Evolutionary conservation across 2,888 invertebrate genomes (phyloP).

Genomic region (Bedellia somnulentella): DNA sequence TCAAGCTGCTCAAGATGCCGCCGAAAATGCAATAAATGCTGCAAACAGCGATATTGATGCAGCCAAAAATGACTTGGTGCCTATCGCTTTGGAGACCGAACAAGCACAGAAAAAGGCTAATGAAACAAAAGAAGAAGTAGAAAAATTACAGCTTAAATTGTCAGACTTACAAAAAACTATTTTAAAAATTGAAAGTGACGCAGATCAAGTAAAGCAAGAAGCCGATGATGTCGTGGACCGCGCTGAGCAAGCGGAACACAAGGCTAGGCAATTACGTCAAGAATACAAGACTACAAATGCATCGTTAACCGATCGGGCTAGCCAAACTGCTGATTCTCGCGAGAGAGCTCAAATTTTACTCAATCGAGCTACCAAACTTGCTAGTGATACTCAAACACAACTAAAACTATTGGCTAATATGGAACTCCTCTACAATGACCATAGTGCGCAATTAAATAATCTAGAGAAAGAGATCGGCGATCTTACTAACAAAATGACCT

Average conservation of each 20-base stretch:
- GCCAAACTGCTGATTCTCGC: constrained; percentile 76
- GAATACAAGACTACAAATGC: constrained; percentile 74
- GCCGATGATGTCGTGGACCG: constrained; percentile 72
- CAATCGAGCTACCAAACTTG: constrained; percentile 79
- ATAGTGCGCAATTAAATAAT: constrained; percentile 62
- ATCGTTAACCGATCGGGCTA: constrained; percentile 71
- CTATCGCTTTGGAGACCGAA: constrained; percentile 81
- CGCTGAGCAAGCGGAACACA: constrained; percentile 69
- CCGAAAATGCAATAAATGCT: constrained; percentile 77
- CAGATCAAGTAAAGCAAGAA: constrained; percentile 78
- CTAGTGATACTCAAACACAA: constrained; percentile 75
- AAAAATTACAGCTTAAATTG: constrained; percentile 69
- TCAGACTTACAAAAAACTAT: constrained; percentile 78
- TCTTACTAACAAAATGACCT: constrained; percentile 66
- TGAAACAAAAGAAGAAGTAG: constrained; percentile 76
- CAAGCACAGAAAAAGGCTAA: constrained; percentile 80
- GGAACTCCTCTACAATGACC: constrained; percentile 68
- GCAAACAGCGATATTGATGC: constrained; percentile 79
- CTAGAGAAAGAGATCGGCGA: constrained; percentile 65
- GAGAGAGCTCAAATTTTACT: constrained; percentile 76
- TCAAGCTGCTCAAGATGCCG: constrained; percentile 77
- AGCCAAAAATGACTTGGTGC: constrained; percentile 73
- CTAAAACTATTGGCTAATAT: constrained; percentile 71
- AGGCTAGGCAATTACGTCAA: constrained; percentile 63
- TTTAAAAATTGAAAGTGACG: constrained; percentile 78